Evolutionary conservation across 2,797 vertebrate genomes (phyloP).

Genomic region (Lycodopsis pacificus): DNA sequence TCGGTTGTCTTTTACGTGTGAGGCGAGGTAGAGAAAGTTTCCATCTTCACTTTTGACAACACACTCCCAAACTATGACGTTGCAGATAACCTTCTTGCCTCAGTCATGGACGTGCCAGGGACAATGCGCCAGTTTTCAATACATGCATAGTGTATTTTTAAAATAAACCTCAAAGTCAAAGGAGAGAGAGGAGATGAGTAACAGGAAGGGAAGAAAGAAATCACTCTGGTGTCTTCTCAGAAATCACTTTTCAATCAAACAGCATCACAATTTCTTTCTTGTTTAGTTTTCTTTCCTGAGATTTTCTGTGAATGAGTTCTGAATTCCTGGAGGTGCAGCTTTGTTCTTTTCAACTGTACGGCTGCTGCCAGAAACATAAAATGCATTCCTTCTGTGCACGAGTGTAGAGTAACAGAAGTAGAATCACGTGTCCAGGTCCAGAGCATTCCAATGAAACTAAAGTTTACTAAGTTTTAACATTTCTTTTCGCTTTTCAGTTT

Average conservation of each 20-base stretch:
- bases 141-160: too few relatives aligned
- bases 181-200: not conserved
- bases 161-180: conserved; percentile 17
- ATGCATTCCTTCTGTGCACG: not conserved
- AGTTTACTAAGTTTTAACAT: too few relatives aligned
- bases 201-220: not conserved
- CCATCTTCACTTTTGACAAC: not conserved
- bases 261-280: not conserved
- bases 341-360: conserved; percentile 12
- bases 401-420: not conserved
- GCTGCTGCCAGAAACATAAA: not conserved
- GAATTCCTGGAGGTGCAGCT: conserved; percentile 17
- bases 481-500: too few relatives aligned
- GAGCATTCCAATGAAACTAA: not conserved
- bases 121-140: not conserved
- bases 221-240: not conserved
- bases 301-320: conserved; percentile 10
- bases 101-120: too few relatives aligned
- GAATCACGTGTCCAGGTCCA: not conserved
- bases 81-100: too few relatives aligned
- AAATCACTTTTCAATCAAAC: conserved; percentile 35
- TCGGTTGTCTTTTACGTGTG: not conserved
- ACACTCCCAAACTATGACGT: not conserved
- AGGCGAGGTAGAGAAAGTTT: conserved; percentile 5
- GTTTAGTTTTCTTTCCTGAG: not conserved